Evolutionary conservation across 2,113 vertebrate species (phyloP).

Genomic region (Vombatus ursinus): DNA sequence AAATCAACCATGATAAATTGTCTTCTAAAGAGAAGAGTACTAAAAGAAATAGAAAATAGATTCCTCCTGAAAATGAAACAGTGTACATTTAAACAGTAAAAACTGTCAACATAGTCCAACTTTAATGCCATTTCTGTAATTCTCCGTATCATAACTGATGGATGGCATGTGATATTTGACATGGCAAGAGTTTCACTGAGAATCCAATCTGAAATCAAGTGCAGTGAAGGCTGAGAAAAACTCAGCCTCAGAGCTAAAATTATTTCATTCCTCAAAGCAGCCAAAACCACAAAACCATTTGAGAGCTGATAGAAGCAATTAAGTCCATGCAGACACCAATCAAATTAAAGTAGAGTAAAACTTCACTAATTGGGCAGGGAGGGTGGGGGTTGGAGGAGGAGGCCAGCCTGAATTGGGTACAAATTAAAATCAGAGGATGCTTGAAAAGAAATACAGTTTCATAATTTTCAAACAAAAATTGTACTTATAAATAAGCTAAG

Average conservation of each 20-base stretch:
- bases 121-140: constrained; percentile 47
- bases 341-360: constrained; percentile 23
- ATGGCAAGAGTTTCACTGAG: constrained; percentile 37
- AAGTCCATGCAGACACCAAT: background rate
- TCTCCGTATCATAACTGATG: constrained; percentile 37
- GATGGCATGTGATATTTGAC: constrained; percentile 38
- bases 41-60: constrained; percentile 66
- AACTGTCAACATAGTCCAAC: constrained; percentile 28
- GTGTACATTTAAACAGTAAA: constrained; percentile 55
- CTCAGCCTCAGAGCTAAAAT: background rate
- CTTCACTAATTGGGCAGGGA: background rate
- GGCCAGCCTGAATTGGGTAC: background rate
- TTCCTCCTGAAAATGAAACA: constrained; percentile 56
- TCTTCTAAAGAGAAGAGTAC: constrained; percentile 44
- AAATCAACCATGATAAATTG: constrained; percentile 63
- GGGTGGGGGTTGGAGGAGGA: background rate
- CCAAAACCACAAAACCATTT: background rate
- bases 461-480: background rate
- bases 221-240: background rate
- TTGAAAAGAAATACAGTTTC: background rate
- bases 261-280: background rate
- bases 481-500: background rate
- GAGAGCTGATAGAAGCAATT: constrained; percentile 11
- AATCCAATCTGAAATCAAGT: constrained; percentile 34
- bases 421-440: background rate